Evolutionary conservation across 2,113 vertebrate species (phyloP).

Genomic region (Hypocryptadius cinnamomeus): DNA sequence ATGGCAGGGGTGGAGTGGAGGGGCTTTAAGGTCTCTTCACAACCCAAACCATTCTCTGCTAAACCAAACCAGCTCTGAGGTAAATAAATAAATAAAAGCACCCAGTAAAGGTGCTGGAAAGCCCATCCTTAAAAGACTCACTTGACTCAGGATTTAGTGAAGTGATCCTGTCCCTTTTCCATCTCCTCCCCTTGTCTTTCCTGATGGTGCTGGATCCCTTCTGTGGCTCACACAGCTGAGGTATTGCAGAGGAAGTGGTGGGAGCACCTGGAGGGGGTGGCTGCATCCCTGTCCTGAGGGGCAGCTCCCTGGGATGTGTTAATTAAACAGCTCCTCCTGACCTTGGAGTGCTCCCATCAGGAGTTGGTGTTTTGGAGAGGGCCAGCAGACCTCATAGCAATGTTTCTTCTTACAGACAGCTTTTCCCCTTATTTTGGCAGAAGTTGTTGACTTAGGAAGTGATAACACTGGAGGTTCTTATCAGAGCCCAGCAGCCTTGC

Average conservation of each 20-base stretch:
- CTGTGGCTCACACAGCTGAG: background rate
- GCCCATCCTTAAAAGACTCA: fast-evolving
- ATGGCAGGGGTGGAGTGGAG: background rate
- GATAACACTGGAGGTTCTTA: slow-evolving; percentile 56
- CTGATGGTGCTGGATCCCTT: background rate
- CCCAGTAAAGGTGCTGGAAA: background rate
- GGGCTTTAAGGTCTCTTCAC: fast-evolving
- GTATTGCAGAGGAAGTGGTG: background rate
- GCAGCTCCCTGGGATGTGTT: background rate
- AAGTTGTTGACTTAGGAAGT: slow-evolving; percentile 14
- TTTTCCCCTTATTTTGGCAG: background rate
- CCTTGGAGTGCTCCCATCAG: background rate
- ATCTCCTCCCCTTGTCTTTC: background rate
- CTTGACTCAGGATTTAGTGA: background rate
- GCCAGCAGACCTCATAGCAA: background rate
- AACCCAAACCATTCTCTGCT: background rate
- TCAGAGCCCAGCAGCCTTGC: slow-evolving; percentile 40
- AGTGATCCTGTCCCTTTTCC: background rate
- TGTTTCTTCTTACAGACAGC: background rate
- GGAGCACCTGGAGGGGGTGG: fast-evolving
- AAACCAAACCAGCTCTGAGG: background rate
- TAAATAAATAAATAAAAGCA: too few species aligned
- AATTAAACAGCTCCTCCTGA: fast-evolving
- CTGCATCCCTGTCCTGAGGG: background rate
- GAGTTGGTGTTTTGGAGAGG: background rate